Conservation (phyloP, 2,888 invertebrate genomes). For the Lepas anatifera region DNA sequence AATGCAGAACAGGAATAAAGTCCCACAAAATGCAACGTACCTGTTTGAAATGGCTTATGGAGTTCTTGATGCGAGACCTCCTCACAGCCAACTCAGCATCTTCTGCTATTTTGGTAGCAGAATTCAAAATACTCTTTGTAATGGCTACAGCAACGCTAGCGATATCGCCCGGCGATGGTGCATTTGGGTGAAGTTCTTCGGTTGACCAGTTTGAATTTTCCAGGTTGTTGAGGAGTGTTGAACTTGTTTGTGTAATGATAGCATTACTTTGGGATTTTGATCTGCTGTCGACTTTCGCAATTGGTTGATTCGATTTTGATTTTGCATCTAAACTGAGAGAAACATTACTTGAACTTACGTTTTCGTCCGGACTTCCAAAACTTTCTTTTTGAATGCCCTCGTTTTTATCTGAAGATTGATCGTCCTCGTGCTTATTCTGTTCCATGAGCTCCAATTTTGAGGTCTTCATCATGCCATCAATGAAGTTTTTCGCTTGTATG, state of each 20-base stretch:
- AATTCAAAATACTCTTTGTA: background rate
- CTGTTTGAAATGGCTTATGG: background rate
- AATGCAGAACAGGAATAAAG: no score
- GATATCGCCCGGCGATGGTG: background rate
- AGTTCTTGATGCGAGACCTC: background rate
- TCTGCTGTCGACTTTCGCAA: no score
- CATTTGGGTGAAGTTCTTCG: background rate
- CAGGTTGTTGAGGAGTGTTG: no score
- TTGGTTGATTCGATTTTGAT: background rate
- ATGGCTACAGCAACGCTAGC: background rate
- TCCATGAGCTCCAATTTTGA: background rate
- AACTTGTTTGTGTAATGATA: no score
- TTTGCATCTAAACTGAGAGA: background rate
- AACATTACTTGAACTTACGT: background rate
- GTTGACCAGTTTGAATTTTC: background rate
- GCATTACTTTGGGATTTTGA: no score
- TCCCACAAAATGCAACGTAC: no score
- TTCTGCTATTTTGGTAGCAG: background rate
- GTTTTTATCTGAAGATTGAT: background rate
- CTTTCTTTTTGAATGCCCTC: no score
- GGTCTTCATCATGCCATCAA: background rate
- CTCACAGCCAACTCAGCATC: background rate
- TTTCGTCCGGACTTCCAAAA: no score
- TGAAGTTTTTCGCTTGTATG: background rate
- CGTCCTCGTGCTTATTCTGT: background rate